Evolutionary conservation across 2,113 vertebrate species (phyloP).

Genomic region (Lanius ludovicianus): DNA sequence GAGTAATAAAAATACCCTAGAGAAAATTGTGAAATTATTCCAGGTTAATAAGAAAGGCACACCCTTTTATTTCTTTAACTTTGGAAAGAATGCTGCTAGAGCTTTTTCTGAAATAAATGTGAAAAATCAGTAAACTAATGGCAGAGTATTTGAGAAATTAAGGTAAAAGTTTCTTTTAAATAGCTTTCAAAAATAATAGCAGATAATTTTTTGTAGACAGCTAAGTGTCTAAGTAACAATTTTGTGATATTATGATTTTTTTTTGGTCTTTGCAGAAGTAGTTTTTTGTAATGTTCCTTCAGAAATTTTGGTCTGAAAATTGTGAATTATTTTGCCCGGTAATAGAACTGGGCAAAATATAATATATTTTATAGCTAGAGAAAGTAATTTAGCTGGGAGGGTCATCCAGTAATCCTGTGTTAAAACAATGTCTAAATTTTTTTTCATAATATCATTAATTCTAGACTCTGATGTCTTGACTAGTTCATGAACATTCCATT

Average conservation of each 20-base stretch:
- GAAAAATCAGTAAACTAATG: not conserved
- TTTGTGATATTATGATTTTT: not conserved
- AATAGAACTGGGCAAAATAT: no score
- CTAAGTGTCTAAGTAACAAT: not conserved
- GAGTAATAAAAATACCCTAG: not conserved
- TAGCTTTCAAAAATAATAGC: not conserved
- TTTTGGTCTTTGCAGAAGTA: not conserved
- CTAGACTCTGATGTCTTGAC: not conserved
- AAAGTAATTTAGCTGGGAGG: not conserved
- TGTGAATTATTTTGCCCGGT: not conserved
- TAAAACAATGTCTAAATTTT: not conserved
- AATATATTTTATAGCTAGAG: not conserved
- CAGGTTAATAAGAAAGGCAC: not conserved
- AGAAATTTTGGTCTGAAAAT: not conserved
- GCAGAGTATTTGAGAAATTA: not conserved
- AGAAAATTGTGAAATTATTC: slow-evolving; percentile 2
- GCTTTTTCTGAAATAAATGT: not conserved
- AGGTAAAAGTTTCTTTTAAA: not conserved
- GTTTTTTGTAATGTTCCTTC: not conserved
- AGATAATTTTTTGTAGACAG: not conserved
- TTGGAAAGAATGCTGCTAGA: not conserved
- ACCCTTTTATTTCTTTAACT: not conserved
- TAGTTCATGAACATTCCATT: not conserved
- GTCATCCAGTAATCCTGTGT: not conserved
- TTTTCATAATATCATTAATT: not conserved